phyloP scores from a whole-genome alignment of 2,888 invertebrate genomes.

The Ectemnius continuus region DNA sequence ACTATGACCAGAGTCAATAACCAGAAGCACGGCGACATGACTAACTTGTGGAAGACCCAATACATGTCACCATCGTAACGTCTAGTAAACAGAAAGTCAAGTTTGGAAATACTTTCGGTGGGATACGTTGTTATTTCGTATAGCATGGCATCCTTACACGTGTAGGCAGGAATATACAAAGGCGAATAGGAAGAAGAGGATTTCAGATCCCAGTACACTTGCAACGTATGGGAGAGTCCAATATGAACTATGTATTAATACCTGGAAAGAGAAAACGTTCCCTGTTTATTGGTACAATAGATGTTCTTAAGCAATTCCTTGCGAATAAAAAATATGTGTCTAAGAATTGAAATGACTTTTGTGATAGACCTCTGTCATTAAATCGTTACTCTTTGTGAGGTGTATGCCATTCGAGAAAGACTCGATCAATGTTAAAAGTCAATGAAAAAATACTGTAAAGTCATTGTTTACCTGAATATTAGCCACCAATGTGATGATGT shows the following conservation, averaged over 20 bases:
- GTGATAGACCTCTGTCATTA: no score
- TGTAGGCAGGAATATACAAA: constrained; percentile 81
- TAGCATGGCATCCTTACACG: constrained; percentile 80
- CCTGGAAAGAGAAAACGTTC: constrained; percentile 53
- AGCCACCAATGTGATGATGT: constrained; percentile 66
- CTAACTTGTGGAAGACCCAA: constrained; percentile 82
- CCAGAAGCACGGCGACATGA: constrained; percentile 82
- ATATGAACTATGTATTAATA: constrained; percentile 79
- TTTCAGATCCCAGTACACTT: constrained; percentile 80
- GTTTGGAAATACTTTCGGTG: no score
- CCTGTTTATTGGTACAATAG: no score
- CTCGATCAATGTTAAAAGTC: no score
- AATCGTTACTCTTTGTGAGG: no score
- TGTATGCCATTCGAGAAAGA: no score
- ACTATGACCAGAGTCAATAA: constrained; percentile 80
- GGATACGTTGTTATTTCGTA: no score
- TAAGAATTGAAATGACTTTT: no score
- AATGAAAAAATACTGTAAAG: not conserved
- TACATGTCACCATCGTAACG: constrained; percentile 80
- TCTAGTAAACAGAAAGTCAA: constrained; percentile 70
- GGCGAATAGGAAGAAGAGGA: constrained; percentile 80
- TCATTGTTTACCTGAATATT: constrained; percentile 66
- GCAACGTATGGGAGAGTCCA: constrained; percentile 82
- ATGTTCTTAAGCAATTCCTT: no score
- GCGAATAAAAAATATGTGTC: no score